Evolutionary conservation across 2,113 vertebrate genomes (phyloP), one percentile per base, ranked within the genome.

Genomic region (Apodemus sylvaticus): DNA sequence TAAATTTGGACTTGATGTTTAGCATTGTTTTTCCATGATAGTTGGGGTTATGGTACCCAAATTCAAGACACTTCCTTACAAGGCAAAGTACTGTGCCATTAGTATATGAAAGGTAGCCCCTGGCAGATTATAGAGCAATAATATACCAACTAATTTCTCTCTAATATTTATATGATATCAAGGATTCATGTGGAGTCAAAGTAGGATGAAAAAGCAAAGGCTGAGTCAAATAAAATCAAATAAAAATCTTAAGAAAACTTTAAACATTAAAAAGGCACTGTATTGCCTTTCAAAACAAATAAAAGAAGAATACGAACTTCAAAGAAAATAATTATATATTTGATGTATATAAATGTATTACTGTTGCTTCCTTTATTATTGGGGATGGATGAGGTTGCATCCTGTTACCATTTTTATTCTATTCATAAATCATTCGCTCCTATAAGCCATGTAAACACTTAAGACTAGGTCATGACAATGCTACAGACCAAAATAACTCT

Each of bases 61-160:
- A 74, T 51, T 42, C 45, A 42, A 36, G 4, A 26, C 4, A 60
- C 4, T 86, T 7, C 1, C 0, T 0, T 64, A 20, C 24, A 9
- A 12, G 11, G 24, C 12, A 64, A 26, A 89, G 51, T 8, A 76
- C 20, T 58, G 12, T n/a, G 0, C 0, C 12, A 34, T 78, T 66
- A 78, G 58, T 9, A 42, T 89, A 42, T 68, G 60, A 68, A 24
- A 70, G 11, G 1, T 42, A 36, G 74, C 10, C 5, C 20, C 3
- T 39, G 5, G 12, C 39, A 89, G 60, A 20, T n/a, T 53, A 45
- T 10, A 53, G 26, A 83, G 1, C 20, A 70, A 62, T 42, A 1
- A 7, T 10, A 17, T 55, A 19, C 1, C 1, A 5, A 78, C 3
- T 55, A 51, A 86, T 39, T 71, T 96, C 22, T 22, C 16, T 71